phyloP scores from a whole-genome alignment of 2,797 vertebrate genomes.

The Bovichtus diacanthus region DNA sequence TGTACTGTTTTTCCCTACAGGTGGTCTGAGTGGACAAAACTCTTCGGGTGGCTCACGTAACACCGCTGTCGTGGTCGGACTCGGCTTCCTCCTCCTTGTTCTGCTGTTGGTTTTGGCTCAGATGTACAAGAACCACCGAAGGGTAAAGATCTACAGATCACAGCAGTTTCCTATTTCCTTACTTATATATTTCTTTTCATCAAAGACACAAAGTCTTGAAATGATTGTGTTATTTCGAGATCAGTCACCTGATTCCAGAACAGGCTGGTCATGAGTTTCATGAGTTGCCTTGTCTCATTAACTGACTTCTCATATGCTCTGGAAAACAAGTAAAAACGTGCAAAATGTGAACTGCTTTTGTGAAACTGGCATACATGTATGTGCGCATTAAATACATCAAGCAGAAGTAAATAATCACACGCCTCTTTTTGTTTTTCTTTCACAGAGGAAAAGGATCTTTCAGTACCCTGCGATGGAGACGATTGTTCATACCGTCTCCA shows the following conservation, averaged over 20 bases:
- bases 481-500: constrained; percentile 78
- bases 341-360: neutral
- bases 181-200: neutral
- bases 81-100: constrained; percentile 74
- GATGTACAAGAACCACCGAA: constrained; percentile 82
- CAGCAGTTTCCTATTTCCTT: neutral
- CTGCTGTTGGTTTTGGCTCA: constrained; percentile 78
- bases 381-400: neutral
- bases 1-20: constrained; percentile 54
- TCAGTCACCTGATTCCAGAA: constrained; percentile 15
- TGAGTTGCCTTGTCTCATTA: neutral
- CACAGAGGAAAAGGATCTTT: constrained; percentile 79
- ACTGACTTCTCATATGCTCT: neutral
- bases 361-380: neutral
- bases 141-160: constrained; percentile 70
- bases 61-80: constrained; percentile 42
- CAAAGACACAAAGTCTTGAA: neutral
- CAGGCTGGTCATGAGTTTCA: neutral
- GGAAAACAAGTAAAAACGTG: neutral
- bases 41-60: constrained; percentile 37
- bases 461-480: constrained; percentile 84
- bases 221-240: neutral
- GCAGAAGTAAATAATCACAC: neutral
- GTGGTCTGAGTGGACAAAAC: constrained; percentile 51
- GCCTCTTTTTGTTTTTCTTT: constrained; percentile 11